Evolutionary conservation across 2,888 invertebrate genomes (phyloP), one percentile per base, ranked within the genome.

Genomic region (Xestobium rufovillosum): DNA sequence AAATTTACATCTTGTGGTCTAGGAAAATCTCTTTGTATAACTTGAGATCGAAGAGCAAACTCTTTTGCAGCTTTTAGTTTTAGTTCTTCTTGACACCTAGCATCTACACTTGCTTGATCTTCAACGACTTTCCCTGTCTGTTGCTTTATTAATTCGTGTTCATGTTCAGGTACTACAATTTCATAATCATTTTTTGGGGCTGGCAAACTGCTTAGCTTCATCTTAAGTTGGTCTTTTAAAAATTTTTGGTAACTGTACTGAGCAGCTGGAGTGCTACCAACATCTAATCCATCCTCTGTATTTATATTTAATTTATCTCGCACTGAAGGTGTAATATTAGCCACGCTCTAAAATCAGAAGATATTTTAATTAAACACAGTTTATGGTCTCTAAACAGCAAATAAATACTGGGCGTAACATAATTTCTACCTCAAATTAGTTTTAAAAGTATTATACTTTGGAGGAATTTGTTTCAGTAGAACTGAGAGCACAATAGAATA

Each of bases 101-200:
- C 81, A 59, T 90, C 90, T 1, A 86, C 70, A 56, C 90, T 90
- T 0, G 89, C 84, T 64, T 91, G 90, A 66, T 91, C 95, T 56
- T 90, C 89, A 1, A 85, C 23, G 6, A 19, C n/a, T 6, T 19
- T 6, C 23, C n/a, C 23, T 19, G 6, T 6, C n/a, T 19, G 23
- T n/a, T 19, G 4, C 14, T 16, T 10, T 32, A 33, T 3, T 25
- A 14, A 12, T 36, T 12, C n/a, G n/a, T 19, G 6, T 19, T 19
- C 23, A n/a, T 19, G 23, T n/a, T 19, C 23, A 0, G 96, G 95
- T 9, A 96, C 88, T 26, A 97, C 95, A 55, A 97, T 95, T 70
- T 98, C 97, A 63, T 94, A 99, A 67, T 99, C 97, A 61, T 99
- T 97, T 50, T 86, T 84, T 0, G 98, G 97, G 1, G 78, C 66